phyloP scores from a whole-genome alignment of 2,113 vertebrate species.

The Vidua macroura region DNA sequence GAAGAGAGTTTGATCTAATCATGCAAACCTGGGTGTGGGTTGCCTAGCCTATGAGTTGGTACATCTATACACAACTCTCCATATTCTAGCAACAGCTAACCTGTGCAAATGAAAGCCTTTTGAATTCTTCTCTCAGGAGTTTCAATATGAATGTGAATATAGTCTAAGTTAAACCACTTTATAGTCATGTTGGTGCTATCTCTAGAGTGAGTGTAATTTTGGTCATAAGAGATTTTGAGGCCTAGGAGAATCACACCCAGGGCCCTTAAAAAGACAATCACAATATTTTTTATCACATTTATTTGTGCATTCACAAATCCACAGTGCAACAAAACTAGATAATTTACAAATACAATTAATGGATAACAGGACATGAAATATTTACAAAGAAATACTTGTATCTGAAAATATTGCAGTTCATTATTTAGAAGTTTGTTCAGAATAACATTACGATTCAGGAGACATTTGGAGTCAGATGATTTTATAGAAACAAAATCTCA shows the following conservation, averaged over 20 bases:
- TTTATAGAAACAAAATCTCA: background rate
- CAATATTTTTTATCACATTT: background rate
- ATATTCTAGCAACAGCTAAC: background rate
- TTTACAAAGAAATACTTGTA: background rate
- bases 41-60: accelerated
- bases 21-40: background rate
- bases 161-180: background rate
- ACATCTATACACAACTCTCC: background rate
- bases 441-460: background rate
- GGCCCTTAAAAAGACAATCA: background rate
- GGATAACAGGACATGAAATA: background rate
- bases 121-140: background rate
- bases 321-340: background rate
- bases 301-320: background rate
- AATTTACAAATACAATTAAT: background rate
- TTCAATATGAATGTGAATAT: background rate
- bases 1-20: background rate
- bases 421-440: background rate
- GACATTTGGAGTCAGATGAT: background rate
- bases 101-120: background rate
- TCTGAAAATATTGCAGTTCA: background rate
- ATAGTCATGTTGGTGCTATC: background rate
- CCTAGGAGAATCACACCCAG: background rate
- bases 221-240: background rate
- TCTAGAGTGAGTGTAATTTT: background rate